Evolutionary conservation across 2,797 vertebrate genomes (phyloP).

Genomic region (Crocodylus rhombifer): DNA sequence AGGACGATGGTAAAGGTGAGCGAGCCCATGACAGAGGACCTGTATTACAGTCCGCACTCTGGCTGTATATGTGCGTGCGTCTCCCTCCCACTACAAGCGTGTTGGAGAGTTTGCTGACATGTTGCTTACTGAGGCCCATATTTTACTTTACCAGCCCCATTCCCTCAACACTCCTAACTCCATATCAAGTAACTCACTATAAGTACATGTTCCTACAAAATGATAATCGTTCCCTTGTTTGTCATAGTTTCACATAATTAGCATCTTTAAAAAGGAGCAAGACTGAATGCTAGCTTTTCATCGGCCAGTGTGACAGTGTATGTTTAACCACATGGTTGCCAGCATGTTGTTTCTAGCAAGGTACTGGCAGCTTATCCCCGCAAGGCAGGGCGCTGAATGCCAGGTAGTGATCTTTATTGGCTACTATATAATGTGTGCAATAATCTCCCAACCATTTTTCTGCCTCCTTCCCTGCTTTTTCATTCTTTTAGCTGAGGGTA

Average conservation of each 20-base stretch:
- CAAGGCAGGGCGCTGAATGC: neutral
- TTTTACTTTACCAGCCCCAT: too few relatives aligned
- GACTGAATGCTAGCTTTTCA: neutral
- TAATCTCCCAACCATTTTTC: neutral
- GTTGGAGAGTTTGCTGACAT: too few relatives aligned
- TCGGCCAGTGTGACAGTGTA: neutral
- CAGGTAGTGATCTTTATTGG: neutral
- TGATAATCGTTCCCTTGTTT: neutral
- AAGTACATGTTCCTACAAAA: accelerated
- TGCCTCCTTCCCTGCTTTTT: neutral
- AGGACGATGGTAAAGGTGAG: too few relatives aligned
- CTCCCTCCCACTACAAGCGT: too few relatives aligned
- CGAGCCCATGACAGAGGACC: too few relatives aligned
- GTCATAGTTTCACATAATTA: neutral
- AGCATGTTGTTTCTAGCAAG: neutral
- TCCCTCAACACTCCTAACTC: too few relatives aligned
- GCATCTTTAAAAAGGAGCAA: neutral
- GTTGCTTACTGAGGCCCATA: too few relatives aligned
- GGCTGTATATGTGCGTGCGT: too few relatives aligned
- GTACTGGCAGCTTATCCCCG: neutral
- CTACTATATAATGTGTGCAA: neutral
- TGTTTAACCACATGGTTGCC: neutral
- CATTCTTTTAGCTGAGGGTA: neutral
- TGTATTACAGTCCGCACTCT: too few relatives aligned
- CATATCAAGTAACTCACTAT: too few relatives aligned